Base-by-base conservation (phyloP, 2,797 vertebrate genomes). In the Gallinago nigripennis region DNA sequence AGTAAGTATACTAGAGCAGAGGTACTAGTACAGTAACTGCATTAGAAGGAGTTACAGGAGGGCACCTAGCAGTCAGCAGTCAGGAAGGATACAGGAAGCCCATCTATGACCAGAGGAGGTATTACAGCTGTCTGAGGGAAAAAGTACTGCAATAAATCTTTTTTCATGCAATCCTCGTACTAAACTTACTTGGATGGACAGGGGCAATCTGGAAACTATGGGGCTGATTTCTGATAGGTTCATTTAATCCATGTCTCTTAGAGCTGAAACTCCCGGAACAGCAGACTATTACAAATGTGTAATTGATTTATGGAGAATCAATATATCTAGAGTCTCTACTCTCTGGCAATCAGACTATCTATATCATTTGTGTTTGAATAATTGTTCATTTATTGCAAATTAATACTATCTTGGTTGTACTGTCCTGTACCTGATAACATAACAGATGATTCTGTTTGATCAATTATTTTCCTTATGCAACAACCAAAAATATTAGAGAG, bases 361-460 rank as follows among this genome's bases (percentile, higher is more conserved):
- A 3, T 35, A 14, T 23, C 17, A 77, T 20, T 33, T 70, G 3
- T 0, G 0, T 58, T 81, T 58, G 30, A 81, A 50, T 46, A 50
- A 73, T 20, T 75, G 11, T 57, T n/a, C 6, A 6, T 72, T 65
- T 76, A n/a, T 54, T 66, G 11, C 14, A 11, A 73, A 8, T 6
- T 11, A 8, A 18, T 50, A 41, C 7, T 37, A 19, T 16, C 12
- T 16, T 82, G 4, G 16, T 77, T 73, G 21, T 58, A 56, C 27
- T 63, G 16, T 51, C 30, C 16, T 63, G 6, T 46, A 81, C 9
- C 16, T 63, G 54, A 30, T 43, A 86, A 43, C 8, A 30, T 3
- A 68, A 16, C 9, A 73, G 24, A 28, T 4, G 9, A 63, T 37
- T n/a, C 14, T 82, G 12, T 80, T 76, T 57, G 18, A 11, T 57